Evolutionary conservation across 2,113 vertebrate genomes (phyloP).

Genomic region (Crotalus horridus): DNA sequence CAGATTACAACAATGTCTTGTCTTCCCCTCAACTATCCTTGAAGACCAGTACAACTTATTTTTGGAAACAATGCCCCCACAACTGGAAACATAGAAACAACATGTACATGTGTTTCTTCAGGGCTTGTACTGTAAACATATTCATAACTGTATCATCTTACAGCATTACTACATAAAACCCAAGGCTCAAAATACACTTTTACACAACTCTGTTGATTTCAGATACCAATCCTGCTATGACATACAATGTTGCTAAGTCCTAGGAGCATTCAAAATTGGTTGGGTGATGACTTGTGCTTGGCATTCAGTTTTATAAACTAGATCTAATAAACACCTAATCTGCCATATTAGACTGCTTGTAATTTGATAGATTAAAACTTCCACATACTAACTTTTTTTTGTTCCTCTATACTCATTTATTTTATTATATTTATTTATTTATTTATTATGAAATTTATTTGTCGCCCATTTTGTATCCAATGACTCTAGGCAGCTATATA

Average conservation of each 20-base stretch:
- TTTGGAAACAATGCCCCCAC: background rate
- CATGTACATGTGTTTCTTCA: background rate
- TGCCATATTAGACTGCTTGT: background rate
- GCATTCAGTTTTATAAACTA: background rate
- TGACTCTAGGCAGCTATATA: too few species aligned
- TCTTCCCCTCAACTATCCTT: too few species aligned
- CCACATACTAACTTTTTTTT: background rate
- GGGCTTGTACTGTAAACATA: background rate
- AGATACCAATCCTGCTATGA: background rate
- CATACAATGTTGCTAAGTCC: background rate
- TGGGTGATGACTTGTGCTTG: background rate
- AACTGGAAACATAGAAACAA: background rate
- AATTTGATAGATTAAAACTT: background rate
- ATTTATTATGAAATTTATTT: background rate
- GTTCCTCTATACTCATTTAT: background rate
- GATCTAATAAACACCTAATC: background rate
- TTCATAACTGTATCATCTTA: background rate
- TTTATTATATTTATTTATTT: background rate
- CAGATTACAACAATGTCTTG: too few species aligned
- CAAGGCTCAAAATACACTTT: background rate
- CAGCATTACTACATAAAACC: background rate
- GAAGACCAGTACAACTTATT: background rate
- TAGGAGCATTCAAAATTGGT: background rate
- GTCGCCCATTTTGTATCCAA: background rate
- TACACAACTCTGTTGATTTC: background rate